Percentiles rank a stretch among this genome's conserved stretches.
Conservation (phyloP, 2,113 vertebrate species). For the Lagopus leucura region DNA sequence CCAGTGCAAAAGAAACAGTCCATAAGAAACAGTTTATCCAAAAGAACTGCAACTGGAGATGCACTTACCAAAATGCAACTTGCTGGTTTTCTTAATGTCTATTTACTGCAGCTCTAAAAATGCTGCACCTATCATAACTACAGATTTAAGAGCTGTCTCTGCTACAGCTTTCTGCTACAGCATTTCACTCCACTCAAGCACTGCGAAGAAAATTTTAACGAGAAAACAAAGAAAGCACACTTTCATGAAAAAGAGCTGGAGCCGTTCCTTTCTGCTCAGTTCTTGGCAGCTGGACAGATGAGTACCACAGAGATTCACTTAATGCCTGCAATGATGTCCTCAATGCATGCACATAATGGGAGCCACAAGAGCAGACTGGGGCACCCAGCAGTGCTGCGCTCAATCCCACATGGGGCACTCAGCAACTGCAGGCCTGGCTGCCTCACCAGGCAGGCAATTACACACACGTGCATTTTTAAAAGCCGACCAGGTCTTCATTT, state of each 20-base stretch:
- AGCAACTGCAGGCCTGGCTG: neutral
- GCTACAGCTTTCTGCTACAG: neutral
- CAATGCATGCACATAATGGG: fast-evolving
- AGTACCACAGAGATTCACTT: neutral
- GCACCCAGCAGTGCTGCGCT: neutral
- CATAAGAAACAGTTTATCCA: neutral
- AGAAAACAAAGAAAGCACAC: neutral
- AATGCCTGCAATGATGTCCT: too few species aligned
- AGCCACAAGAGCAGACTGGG: too few species aligned
- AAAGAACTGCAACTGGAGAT: neutral
- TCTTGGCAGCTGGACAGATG: neutral
- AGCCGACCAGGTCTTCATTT: fast-evolving
- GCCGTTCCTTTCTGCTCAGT: neutral
- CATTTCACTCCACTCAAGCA: neutral
- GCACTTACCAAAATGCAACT: neutral
- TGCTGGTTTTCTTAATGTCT: neutral
- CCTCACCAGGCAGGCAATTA: neutral
- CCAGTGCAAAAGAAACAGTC: neutral
- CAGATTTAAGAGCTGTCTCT: neutral
- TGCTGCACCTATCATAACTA: neutral
- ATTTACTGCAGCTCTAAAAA: neutral
- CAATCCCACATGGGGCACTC: too few species aligned
- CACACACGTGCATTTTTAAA: neutral
- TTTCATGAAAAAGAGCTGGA: neutral
- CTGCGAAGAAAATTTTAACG: neutral